Evolutionary conservation across 2,797 vertebrate species (phyloP).

Genomic region (Apogon hyalosoma): DNA sequence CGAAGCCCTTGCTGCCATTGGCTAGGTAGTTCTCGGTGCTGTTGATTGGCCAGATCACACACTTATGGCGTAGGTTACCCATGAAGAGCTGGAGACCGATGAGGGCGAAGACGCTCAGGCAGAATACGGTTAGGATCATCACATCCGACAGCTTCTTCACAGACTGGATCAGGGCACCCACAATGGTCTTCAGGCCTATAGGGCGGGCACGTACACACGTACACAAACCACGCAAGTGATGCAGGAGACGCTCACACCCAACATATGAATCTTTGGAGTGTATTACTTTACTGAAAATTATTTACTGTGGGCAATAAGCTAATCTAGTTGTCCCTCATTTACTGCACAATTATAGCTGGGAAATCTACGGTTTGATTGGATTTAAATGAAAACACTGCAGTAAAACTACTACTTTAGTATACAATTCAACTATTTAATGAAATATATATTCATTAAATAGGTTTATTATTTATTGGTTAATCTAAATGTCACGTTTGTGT

Average conservation of each 20-base stretch:
- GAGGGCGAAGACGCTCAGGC: slow-evolving; percentile 97
- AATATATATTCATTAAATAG: slow-evolving; percentile 1
- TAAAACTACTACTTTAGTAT: background rate
- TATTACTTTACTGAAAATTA: slow-evolving; percentile 7
- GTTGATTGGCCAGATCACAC: slow-evolving; percentile 96
- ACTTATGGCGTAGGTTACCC: slow-evolving; percentile 98
- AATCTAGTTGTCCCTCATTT: background rate
- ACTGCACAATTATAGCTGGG: background rate
- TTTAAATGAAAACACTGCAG: background rate
- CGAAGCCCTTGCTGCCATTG: slow-evolving; percentile 90
- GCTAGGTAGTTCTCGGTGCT: slow-evolving; percentile 86
- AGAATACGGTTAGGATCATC: slow-evolving; percentile 99
- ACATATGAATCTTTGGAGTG: slow-evolving; percentile 2
- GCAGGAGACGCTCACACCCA: slow-evolving; percentile 38
- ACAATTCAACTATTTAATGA: background rate
- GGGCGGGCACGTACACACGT: slow-evolving; percentile 47
- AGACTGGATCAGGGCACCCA: slow-evolving; percentile 98
- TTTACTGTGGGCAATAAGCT: background rate
- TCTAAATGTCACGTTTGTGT: slow-evolving; percentile 9
- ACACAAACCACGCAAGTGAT: slow-evolving; percentile 70
- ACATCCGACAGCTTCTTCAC: slow-evolving; percentile 99
- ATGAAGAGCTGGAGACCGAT: slow-evolving; percentile 99
- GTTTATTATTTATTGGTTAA: background rate
- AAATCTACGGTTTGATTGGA: slow-evolving; percentile 7
- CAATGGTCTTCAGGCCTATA: slow-evolving; percentile 98